These are phyloP conservation scores for Myoxocephalus aenaeus DNA, from an alignment of 2,797 vertebrate genomes.

Conservation along the genomic window DNA sequence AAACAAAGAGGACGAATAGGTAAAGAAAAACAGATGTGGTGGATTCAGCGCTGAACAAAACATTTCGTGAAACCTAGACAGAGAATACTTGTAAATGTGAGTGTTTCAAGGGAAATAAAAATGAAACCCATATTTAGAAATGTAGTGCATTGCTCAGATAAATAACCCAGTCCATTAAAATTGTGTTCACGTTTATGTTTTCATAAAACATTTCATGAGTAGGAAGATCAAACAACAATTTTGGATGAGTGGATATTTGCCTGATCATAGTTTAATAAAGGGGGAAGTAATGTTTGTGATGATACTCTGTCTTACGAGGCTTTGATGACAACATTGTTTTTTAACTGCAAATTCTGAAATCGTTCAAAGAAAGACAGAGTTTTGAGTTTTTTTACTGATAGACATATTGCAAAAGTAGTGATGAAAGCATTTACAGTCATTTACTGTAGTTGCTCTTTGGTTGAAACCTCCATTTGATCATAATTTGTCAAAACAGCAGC, in stretches of 20 bases:
- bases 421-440: background rate
- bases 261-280: background rate
- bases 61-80: background rate
- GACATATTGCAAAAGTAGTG: background rate
- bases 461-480: slow-evolving; percentile 19
- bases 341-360: background rate
- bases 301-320: background rate
- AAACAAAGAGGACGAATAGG: background rate
- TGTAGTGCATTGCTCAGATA: background rate
- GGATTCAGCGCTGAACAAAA: too few species aligned
- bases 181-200: background rate
- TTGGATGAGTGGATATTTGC: background rate
- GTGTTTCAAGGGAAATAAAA: background rate
- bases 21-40: background rate
- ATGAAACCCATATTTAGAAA: background rate
- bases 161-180: background rate
- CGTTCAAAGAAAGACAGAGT: background rate
- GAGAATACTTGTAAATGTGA: background rate
- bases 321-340: background rate
- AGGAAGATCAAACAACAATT: background rate
- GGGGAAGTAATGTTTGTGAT: background rate
- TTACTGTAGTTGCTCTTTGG: background rate
- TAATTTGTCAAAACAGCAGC: slow-evolving; percentile 35
- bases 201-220: background rate
- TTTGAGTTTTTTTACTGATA: background rate